Percentiles rank a stretch among this genome's conserved stretches.
These are phyloP conservation scores for Pterostichus madidus DNA, from an alignment of 2,888 invertebrate genomes.

Conservation along the genomic window DNA sequence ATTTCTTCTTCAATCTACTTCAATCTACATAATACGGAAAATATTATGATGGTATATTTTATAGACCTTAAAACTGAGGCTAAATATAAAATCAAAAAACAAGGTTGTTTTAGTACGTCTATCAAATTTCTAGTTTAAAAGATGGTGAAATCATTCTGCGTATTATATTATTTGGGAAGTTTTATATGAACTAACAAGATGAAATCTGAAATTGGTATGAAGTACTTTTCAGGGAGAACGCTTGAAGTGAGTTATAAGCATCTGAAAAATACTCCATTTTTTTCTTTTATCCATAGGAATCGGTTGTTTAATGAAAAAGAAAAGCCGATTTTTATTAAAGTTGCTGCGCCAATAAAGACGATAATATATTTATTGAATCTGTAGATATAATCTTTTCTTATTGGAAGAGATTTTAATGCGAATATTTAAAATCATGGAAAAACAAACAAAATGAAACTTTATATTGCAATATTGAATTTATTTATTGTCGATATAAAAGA, in stretches of 20 bases:
- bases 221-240: conserved; percentile 12
- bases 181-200: too few relatives aligned
- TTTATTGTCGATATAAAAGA: too few relatives aligned
- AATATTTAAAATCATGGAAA: conserved; percentile 38
- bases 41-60: too few relatives aligned
- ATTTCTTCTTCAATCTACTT: too few relatives aligned
- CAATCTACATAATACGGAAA: too few relatives aligned
- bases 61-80: too few relatives aligned
- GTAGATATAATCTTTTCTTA: conserved; percentile 35
- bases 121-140: too few relatives aligned
- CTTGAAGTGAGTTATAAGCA: not conserved
- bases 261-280: not conserved
- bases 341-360: not conserved
- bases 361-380: conserved; percentile 42
- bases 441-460: conserved; percentile 25
- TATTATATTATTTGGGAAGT: too few relatives aligned
- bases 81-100: too few relatives aligned
- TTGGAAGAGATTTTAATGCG: conserved; percentile 10
- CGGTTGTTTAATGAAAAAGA: conserved; percentile 21
- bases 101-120: too few relatives aligned
- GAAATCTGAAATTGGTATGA: conserved; percentile 26
- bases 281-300: not conserved
- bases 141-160: too few relatives aligned
- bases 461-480: conserved; percentile 12
- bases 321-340: conserved; percentile 35